A percentile compares a stretch with the other conserved stretches of the same genome.
phyloP scores from a whole-genome alignment of 1,140 invertebrate species.

The Cardiocondyla obscurior region DNA sequence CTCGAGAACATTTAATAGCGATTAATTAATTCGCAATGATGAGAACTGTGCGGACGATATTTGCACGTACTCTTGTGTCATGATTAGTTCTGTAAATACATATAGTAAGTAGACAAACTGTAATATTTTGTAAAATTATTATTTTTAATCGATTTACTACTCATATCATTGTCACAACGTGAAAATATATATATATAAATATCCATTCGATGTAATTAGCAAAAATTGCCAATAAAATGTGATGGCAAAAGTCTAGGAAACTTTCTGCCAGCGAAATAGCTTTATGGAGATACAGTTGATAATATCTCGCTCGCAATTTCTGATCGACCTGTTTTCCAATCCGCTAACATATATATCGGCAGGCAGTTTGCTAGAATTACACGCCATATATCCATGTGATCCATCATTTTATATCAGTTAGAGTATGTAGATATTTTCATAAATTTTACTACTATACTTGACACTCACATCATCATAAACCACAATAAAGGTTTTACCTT shows the following conservation, averaged over 20 bases:
- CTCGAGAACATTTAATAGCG: neutral
- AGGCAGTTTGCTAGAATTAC: neutral
- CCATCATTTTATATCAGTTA: constrained; percentile 57
- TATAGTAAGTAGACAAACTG: constrained; percentile 53
- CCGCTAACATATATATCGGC: neutral
- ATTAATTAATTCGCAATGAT: neutral
- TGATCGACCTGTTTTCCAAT: neutral
- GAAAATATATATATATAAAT: neutral
- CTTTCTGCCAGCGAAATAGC: neutral
- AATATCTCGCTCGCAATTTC: neutral
- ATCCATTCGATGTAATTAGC: too few species aligned
- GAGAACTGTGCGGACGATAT: constrained; percentile 3
- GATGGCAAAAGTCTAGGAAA: neutral
- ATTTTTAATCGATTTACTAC: constrained; percentile 43
- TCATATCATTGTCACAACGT: constrained; percentile 15
- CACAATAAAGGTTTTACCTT: constrained; percentile 79
- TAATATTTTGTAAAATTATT: constrained; percentile 30
- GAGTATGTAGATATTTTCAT: constrained; percentile 45
- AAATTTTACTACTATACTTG: constrained; percentile 69
- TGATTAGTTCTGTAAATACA: constrained; percentile 63
- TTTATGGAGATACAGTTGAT: neutral
- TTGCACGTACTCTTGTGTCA: neutral
- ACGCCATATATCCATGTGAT: constrained; percentile 32
- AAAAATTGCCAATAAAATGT: neutral
- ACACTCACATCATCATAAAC: constrained; percentile 72